Percentiles rank a stretch among this genome's conserved stretches.
Evolutionary conservation across 2,113 vertebrate genomes (phyloP).

Genomic region (Silurus glanis): DNA sequence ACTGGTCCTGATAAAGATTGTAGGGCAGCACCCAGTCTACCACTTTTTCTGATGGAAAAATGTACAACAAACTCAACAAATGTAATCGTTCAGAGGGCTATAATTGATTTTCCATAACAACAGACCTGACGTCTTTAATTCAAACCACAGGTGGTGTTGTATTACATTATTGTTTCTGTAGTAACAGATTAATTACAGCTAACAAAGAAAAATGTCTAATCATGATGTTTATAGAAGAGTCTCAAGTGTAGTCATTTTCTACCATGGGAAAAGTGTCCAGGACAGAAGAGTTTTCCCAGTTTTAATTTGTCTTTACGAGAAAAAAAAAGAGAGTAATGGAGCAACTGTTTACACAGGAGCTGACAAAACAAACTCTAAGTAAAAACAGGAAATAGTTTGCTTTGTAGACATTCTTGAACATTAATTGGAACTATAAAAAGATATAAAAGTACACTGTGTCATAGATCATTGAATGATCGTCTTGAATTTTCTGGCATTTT

Average conservation of each 20-base stretch:
- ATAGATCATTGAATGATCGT: not conserved
- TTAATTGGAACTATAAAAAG: not conserved
- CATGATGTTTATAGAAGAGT: not conserved
- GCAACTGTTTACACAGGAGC: not conserved
- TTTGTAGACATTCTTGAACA: not conserved
- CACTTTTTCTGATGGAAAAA: conserved; percentile 69
- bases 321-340: not conserved
- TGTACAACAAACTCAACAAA: not conserved
- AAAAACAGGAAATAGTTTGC: not conserved
- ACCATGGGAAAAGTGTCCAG: not conserved
- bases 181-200: not conserved
- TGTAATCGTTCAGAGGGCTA: conserved; percentile 45
- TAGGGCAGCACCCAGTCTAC: conserved; percentile 80
- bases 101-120: not conserved
- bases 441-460: not conserved
- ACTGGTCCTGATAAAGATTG: conserved; percentile 74
- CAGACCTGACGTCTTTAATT: too few relatives aligned
- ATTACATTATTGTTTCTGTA: not conserved
- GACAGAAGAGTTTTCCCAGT: not conserved
- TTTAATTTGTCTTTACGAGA: not conserved
- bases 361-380: not conserved
- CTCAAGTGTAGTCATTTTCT: not conserved
- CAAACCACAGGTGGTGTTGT: too few relatives aligned
- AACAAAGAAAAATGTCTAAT: not conserved
- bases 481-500: not conserved